A percentile compares a stretch with the other conserved stretches of the same genome.
Evolutionary conservation across 2,888 invertebrate genomes (phyloP).

Genomic region (Phaonia tiefii): DNA sequence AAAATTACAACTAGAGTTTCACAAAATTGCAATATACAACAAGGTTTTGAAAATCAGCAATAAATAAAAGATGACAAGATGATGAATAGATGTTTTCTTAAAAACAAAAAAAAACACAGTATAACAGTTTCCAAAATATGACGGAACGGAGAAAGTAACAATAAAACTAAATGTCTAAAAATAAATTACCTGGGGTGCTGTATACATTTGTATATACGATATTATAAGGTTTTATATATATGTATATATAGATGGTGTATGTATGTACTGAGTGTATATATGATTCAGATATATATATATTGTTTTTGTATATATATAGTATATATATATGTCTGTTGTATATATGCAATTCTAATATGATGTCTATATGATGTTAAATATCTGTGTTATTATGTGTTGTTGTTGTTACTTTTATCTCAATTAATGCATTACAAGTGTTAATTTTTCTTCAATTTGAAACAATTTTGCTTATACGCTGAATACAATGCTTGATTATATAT

Average conservation of each 20-base stretch:
- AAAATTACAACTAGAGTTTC: too few relatives aligned
- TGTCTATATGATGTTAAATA: conserved; percentile 67
- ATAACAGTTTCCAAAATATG: too few relatives aligned
- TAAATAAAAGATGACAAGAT: too few relatives aligned
- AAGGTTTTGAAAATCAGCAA: too few relatives aligned
- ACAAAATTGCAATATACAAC: too few relatives aligned
- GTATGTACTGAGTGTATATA: neutral
- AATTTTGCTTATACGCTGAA: conserved; percentile 35
- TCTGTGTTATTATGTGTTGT: conserved; percentile 60
- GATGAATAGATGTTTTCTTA: too few relatives aligned
- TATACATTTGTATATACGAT: neutral
- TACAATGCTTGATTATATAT: conserved; percentile 9
- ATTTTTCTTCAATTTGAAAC: conserved; percentile 26
- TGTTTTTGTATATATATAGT: conserved; percentile 31
- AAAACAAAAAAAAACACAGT: too few relatives aligned
- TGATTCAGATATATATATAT: conserved; percentile 25
- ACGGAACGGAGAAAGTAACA: too few relatives aligned
- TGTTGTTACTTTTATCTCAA: conserved; percentile 65
- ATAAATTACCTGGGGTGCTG: neutral
- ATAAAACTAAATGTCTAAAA: too few relatives aligned
- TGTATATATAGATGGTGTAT: neutral
- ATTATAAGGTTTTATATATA: neutral
- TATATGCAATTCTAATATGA: conserved; percentile 68
- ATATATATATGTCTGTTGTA: conserved; percentile 51
- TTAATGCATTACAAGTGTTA: conserved; percentile 55